These are phyloP conservation scores for Mohoua ochrocephala DNA, from an alignment of 2,113 vertebrate species.

Conservation along the genomic window DNA sequence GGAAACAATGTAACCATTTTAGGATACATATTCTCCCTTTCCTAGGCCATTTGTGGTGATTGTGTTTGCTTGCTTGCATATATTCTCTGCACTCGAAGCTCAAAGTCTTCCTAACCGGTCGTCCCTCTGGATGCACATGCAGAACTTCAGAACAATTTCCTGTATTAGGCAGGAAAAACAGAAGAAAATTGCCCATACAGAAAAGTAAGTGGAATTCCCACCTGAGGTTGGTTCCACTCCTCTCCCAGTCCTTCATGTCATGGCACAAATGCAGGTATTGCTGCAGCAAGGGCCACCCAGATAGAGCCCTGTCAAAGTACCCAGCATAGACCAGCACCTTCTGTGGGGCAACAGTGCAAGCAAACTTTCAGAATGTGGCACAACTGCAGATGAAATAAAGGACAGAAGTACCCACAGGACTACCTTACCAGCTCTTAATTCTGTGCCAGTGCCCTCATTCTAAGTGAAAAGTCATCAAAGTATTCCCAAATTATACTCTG, in stretches of 20 bases:
- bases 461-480: not conserved
- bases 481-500: not conserved
- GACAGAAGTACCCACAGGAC: not conserved
- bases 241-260: not conserved
- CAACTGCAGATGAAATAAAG: not conserved
- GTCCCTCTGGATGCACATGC: not conserved
- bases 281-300: not conserved
- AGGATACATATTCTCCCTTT: not conserved
- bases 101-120: not conserved
- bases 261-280: not conserved
- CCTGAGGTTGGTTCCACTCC: not conserved
- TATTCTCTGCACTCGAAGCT: not conserved
- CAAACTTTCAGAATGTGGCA: not conserved
- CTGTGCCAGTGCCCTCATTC: not conserved
- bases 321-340: not conserved
- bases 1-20: not conserved
- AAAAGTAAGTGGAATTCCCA: not conserved
- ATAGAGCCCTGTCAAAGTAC: not conserved
- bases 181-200: not conserved
- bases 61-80: not conserved
- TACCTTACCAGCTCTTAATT: not conserved
- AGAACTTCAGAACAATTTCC: not conserved
- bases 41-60: not conserved
- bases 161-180: not conserved
- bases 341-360: not conserved